Evolutionary conservation across 2,888 invertebrate genomes (phyloP).

Genomic region (Exocentrus adspersus): DNA sequence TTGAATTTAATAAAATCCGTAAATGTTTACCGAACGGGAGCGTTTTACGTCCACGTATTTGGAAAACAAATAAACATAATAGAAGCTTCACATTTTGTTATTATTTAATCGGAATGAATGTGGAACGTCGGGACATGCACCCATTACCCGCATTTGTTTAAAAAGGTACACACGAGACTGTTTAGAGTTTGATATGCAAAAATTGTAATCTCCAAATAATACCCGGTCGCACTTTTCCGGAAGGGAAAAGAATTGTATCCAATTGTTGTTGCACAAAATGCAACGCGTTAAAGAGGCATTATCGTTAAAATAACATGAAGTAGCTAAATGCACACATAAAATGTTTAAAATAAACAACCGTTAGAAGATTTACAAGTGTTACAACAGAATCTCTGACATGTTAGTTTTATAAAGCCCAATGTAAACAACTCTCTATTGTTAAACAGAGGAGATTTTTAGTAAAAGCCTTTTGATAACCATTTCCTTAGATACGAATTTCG

Average conservation of each 20-base stretch:
- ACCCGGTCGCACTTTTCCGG: too few species aligned
- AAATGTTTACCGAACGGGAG: too few species aligned
- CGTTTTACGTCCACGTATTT: too few species aligned
- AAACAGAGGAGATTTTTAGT: conserved; percentile 8
- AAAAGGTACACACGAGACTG: too few species aligned
- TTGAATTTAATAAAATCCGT: too few species aligned
- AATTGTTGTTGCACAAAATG: background rate
- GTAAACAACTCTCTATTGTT: conserved; percentile 8
- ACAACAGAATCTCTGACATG: conserved; percentile 4
- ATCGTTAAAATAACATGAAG: conserved; percentile 22
- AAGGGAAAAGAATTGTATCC: background rate
- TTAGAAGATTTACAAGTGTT: conserved; percentile 19
- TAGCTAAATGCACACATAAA: conserved; percentile 8
- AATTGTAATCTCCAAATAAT: too few species aligned
- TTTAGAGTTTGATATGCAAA: too few species aligned
- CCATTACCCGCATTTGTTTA: background rate
- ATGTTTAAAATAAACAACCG: conserved; percentile 6
- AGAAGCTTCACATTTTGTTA: too few species aligned
- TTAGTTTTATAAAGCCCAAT: conserved; percentile 10
- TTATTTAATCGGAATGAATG: too few species aligned
- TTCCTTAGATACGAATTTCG: too few species aligned
- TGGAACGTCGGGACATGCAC: background rate
- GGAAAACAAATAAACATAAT: too few species aligned
- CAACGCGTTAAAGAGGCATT: conserved; percentile 7
- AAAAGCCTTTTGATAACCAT: background rate